Conservation (phyloP, 2,113 vertebrate species). For the Lota lota region DNA sequence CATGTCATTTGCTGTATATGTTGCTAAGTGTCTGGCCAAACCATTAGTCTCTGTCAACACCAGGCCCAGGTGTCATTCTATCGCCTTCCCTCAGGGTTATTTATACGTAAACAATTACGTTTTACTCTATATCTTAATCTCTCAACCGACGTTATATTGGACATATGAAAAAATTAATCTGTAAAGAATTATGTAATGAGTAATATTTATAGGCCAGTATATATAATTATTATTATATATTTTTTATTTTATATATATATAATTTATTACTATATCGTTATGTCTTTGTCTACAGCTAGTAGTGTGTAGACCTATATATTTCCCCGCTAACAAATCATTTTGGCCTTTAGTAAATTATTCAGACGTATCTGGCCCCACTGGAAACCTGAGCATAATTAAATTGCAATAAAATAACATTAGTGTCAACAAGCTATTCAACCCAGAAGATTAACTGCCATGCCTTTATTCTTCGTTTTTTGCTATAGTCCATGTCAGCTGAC, state of each 20-base stretch:
- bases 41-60: constrained; percentile 51
- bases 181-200: constrained; percentile 17
- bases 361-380: constrained; percentile 64
- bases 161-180: constrained; percentile 42
- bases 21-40: constrained; percentile 12
- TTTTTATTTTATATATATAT: constrained; percentile 14
- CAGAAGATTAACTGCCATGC: constrained; percentile 53
- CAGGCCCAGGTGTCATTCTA: constrained; percentile 29
- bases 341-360: constrained; percentile 72
- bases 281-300: neutral
- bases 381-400: constrained; percentile 83
- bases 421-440: constrained; percentile 73
- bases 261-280: neutral
- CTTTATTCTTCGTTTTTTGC: constrained; percentile 18
- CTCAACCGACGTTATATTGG: constrained; percentile 42
- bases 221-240: neutral
- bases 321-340: constrained; percentile 72
- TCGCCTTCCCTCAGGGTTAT: constrained; percentile 45
- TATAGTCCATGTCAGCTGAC: constrained; percentile 10
- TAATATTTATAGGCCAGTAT: neutral
- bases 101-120: constrained; percentile 50
- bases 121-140: constrained; percentile 36
- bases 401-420: constrained; percentile 82
- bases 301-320: constrained; percentile 54
- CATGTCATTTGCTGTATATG: constrained; percentile 12